Conservation (phyloP, 2,113 vertebrate species). For the Psittacula cyanocephala region DNA sequence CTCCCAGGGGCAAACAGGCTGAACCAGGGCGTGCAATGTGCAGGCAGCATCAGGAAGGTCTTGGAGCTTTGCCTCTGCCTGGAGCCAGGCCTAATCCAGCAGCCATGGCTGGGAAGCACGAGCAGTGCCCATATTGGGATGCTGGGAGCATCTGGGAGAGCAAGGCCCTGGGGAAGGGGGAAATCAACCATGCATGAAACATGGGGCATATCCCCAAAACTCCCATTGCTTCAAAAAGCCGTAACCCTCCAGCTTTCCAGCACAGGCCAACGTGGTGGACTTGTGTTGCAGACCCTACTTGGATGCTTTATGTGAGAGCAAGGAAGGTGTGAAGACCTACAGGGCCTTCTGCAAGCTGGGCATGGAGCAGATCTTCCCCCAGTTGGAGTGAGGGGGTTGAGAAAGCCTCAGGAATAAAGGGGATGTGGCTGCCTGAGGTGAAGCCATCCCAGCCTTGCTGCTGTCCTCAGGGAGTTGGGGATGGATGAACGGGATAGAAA, state of each 20-base stretch:
- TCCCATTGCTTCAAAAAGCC: neutral
- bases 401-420: neutral
- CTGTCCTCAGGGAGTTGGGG: neutral
- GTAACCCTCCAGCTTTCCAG: neutral
- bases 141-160: neutral
- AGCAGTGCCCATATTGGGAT: neutral
- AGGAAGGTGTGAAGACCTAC: neutral
- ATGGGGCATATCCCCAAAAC: neutral
- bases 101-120: fast-evolving
- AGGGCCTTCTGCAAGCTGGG: neutral
- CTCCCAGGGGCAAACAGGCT: neutral
- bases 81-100: neutral
- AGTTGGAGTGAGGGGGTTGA: fast-evolving
- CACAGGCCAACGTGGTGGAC: neutral
- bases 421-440: neutral
- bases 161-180: neutral
- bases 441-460: fast-evolving
- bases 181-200: neutral
- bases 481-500: neutral
- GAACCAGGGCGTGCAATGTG: neutral
- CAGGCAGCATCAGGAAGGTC: fast-evolving
- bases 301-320: neutral
- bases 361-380: neutral
- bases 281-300: neutral
- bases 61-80: neutral